Percentiles rank a stretch among this genome's conserved stretches.
Evolutionary conservation across 2,888 invertebrate species (phyloP).

Genomic region (Megastigmus dorsalis): DNA sequence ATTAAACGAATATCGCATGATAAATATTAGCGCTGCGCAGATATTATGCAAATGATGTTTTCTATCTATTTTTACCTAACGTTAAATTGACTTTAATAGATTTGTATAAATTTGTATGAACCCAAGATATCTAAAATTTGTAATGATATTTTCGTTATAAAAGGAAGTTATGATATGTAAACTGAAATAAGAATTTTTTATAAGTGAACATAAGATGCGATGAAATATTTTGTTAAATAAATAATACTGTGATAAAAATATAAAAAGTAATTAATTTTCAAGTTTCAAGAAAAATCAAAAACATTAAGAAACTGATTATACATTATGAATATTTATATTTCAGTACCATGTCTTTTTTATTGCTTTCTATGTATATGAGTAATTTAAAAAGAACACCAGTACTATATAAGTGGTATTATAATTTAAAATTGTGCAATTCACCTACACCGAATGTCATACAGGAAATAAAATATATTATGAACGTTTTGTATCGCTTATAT

Average conservation of each 20-base stretch:
- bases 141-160: conserved; percentile 31
- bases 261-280: too few species aligned
- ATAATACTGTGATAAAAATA: conserved; percentile 55
- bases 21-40: neutral
- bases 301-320: too few species aligned
- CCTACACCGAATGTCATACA: too few species aligned
- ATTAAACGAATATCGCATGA: neutral
- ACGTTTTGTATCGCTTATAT: too few species aligned
- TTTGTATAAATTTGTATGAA: conserved; percentile 32
- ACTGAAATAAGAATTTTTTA: conserved; percentile 43
- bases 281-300: too few species aligned
- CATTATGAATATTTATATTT: too few species aligned
- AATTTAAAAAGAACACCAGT: too few species aligned
- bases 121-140: conserved; percentile 27
- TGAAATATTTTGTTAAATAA: conserved; percentile 69
- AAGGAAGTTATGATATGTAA: conserved; percentile 20
- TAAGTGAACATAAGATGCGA: conserved; percentile 64
- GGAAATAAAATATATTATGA: too few species aligned
- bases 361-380: too few species aligned
- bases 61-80: conserved; percentile 31
- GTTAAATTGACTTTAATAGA: conserved; percentile 19
- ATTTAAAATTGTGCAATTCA: too few species aligned
- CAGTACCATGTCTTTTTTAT: too few species aligned
- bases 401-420: too few species aligned
- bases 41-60: conserved; percentile 15